These are phyloP conservation scores for Pheosia gnoma DNA, from an alignment of 2,888 invertebrate genomes.

Conservation along the genomic window DNA sequence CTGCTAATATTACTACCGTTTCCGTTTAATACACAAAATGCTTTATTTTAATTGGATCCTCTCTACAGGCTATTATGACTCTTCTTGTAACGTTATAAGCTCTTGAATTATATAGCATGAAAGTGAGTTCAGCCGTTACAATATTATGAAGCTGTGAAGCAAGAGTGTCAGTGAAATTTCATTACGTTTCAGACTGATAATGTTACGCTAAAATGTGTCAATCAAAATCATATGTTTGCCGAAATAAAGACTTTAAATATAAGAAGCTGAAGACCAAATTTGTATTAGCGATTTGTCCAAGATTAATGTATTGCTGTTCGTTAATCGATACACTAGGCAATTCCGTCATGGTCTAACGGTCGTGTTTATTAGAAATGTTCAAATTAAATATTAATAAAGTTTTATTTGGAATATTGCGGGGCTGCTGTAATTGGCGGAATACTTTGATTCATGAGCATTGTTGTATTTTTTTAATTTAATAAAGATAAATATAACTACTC, in stretches of 20 bases:
- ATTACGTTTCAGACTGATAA: slow-evolving; percentile 43
- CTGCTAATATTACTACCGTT: slow-evolving; percentile 36
- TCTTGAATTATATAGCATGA: not conserved
- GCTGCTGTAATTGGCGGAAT: slow-evolving; percentile 8
- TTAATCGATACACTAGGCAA: slow-evolving; percentile 47
- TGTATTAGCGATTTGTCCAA: too few species aligned
- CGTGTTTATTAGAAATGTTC: slow-evolving; percentile 44
- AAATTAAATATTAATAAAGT: slow-evolving; percentile 38
- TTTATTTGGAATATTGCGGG: slow-evolving; percentile 18
- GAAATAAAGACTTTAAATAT: not conserved
- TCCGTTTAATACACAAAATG: slow-evolving; percentile 40
- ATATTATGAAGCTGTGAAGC: slow-evolving; percentile 16
- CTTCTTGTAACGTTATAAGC: slow-evolving; percentile 3
- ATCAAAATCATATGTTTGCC: not conserved
- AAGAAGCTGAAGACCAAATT: not conserved
- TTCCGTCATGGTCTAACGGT: slow-evolving; percentile 45
- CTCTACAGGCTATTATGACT: slow-evolving; percentile 22
- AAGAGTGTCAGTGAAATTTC: slow-evolving; percentile 51
- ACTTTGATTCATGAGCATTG: too few species aligned
- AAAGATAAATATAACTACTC: too few species aligned
- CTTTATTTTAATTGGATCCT: slow-evolving; percentile 51
- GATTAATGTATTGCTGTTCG: not conserved
- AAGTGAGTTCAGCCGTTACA: slow-evolving; percentile 33
- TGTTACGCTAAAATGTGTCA: not conserved
- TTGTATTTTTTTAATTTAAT: too few species aligned